Evolutionary conservation across 2,888 invertebrate genomes (phyloP), one percentile per base, ranked within the genome.

Genomic region (Petrolisthes manimaculis): DNA sequence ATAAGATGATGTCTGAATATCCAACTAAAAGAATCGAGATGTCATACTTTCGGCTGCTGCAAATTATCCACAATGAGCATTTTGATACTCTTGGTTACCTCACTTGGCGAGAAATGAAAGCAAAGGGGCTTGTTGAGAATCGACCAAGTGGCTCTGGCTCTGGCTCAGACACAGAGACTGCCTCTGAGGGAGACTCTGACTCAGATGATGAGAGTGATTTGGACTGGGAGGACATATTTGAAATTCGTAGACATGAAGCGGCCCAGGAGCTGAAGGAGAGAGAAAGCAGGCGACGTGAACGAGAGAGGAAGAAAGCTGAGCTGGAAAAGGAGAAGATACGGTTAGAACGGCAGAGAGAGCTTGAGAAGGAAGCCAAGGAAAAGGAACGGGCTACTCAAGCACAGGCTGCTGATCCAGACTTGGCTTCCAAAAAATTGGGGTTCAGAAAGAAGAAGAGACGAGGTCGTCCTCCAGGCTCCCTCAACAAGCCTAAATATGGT

Each of bases 1-100:
- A 91, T 77, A 91, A 89, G 74, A 89, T 88, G 37, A 71, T 86
- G 8, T 79, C n/a, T 82, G 84, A 88, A n/a, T 91, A 89, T 79
- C 74, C 86, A 8, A 51, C 81, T n/a, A 82, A 69, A 14, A 71
- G 61, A 53, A 67, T 89, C 69, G 91, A 91, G 77, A 86, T 86
- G 51, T 91, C 91, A 9, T 85, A 84, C 53, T 88, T 67, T 55
- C 83, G 89, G 9, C 71, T 91, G 53, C 69, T 89, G 75, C 91
- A 89, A 56, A 89, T 89, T 53, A 85, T 88, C 69, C 88, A 89
- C 67, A 86, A 83, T 83, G 91, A 91, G 56, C 83, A 89, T 24
- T 91, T 91, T 86, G 86, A 83, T n/a, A 81, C 86, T 4, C 82
- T 88, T 5, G 89, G 89, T 8, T 91, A 80, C 67, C 84, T 89